Conservation (phyloP, 1,140 invertebrate genomes). For the Drosophila pachea region DNA sequence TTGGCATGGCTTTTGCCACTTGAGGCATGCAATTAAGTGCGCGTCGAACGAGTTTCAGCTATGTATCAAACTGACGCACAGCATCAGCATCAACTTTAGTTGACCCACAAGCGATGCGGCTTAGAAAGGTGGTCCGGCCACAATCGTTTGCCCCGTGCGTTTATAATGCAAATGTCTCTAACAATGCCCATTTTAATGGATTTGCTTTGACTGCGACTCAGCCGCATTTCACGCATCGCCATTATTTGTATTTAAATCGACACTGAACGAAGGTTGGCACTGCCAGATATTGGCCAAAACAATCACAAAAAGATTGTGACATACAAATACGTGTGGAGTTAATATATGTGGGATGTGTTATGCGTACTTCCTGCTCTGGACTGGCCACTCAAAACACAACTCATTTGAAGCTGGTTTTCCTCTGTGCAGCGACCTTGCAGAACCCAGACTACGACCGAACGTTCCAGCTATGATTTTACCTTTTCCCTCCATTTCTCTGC, state of each 20-base stretch:
- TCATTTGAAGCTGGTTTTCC: too few species aligned
- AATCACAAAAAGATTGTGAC: conserved; percentile 18
- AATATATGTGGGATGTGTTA: not conserved
- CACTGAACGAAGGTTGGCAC: conserved; percentile 40
- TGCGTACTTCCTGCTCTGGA: too few species aligned
- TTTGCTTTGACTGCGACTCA: conserved; percentile 34
- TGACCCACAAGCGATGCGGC: conserved; percentile 4
- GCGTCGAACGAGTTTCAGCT: conserved; percentile 10
- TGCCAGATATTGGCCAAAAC: conserved; percentile 39
- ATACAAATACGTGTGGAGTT: not conserved
- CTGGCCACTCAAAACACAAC: too few species aligned
- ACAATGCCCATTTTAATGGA: conserved; percentile 46
- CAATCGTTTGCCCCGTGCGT: conserved; percentile 13
- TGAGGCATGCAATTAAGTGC: conserved; percentile 27
- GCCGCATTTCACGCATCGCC: conserved; percentile 60
- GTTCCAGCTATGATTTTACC: too few species aligned
- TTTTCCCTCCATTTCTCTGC: too few species aligned
- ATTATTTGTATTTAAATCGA: conserved; percentile 51
- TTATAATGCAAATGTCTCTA: conserved; percentile 58
- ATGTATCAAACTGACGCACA: not conserved
- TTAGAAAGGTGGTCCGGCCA: conserved; percentile 51
- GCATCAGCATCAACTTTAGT: not conserved
- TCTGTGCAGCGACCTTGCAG: too few species aligned
- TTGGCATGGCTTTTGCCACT: conserved; percentile 25
- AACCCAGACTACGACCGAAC: too few species aligned